These are phyloP conservation scores for Itoplectis maculator DNA, from an alignment of 2,888 invertebrate genomes.

Conservation along the genomic window DNA sequence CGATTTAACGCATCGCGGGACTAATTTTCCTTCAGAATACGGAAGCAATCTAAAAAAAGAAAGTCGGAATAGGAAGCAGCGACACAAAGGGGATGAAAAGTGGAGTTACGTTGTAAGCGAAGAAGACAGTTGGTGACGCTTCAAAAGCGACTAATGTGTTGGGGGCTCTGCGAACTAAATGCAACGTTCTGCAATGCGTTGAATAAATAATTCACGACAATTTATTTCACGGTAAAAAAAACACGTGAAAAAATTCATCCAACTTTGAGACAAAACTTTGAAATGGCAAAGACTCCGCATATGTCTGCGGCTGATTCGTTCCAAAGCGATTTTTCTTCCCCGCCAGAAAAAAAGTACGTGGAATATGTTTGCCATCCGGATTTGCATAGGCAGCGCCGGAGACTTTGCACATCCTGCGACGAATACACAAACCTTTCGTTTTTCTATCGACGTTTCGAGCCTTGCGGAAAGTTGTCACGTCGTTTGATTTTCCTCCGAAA, in stretches of 20 bases:
- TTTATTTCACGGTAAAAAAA: not conserved
- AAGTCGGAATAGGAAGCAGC: not conserved
- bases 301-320: conserved; percentile 10
- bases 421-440: not conserved
- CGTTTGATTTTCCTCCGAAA: not conserved
- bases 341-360: conserved; percentile 7
- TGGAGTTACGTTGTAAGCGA: not conserved
- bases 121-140: not conserved
- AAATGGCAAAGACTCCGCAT: not conserved
- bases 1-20: conserved; percentile 17
- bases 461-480: not conserved
- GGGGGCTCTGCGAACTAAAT: too few species aligned
- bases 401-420: conserved; percentile 18
- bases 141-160: too few species aligned
- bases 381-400: conserved; percentile 25
- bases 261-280: not conserved
- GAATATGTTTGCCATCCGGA: not conserved
- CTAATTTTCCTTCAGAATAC: not conserved
- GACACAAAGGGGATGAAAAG: not conserved
- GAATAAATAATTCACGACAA: too few species aligned
- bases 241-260: not conserved
- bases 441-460: not conserved
- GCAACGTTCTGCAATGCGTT: too few species aligned
- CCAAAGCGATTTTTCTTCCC: conserved; percentile 13
- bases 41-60: not conserved